Evolutionary conservation across 1,140 invertebrate species (phyloP).

Genomic region (Acromyrmex heyeri): DNA sequence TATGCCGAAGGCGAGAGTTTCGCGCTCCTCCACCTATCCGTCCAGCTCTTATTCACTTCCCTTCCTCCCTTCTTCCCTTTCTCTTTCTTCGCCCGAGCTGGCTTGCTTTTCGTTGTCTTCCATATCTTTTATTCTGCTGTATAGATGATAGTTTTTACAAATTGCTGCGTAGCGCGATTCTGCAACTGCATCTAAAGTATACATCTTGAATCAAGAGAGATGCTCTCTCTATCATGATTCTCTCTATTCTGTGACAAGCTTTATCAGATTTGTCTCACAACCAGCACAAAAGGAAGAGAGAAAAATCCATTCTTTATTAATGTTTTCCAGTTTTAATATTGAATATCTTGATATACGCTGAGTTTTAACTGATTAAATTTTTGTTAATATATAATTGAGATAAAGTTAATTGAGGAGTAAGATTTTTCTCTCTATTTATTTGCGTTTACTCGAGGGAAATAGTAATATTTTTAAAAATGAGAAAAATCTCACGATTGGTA

Average conservation of each 20-base stretch:
- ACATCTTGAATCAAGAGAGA: not conserved
- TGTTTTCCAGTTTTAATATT: not conserved
- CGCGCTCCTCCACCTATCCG: slow-evolving; percentile 50
- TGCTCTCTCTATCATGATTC: not conserved
- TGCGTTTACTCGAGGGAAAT: not conserved
- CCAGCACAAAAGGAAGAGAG: too few relatives aligned
- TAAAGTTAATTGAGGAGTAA: not conserved
- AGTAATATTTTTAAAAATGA: not conserved
- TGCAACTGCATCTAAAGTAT: not conserved
- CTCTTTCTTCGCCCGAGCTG: not conserved
- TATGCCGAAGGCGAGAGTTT: slow-evolving; percentile 76
- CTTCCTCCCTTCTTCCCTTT: too few relatives aligned
- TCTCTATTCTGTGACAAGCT: not conserved
- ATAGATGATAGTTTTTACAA: not conserved
- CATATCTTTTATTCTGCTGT: slow-evolving; percentile 1
- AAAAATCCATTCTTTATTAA: not conserved
- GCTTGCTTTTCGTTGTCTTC: slow-evolving; percentile 31
- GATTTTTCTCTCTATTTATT: not conserved
- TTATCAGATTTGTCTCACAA: not conserved
- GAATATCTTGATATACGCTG: not conserved
- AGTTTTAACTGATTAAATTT: not conserved
- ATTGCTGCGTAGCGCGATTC: not conserved
- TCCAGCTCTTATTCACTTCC: slow-evolving; percentile 24
- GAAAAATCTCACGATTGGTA: not conserved
- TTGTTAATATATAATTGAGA: not conserved